These are phyloP conservation scores for Brachypalpus laphriformis DNA, from an alignment of 2,888 invertebrate genomes.

Conservation along the genomic window DNA sequence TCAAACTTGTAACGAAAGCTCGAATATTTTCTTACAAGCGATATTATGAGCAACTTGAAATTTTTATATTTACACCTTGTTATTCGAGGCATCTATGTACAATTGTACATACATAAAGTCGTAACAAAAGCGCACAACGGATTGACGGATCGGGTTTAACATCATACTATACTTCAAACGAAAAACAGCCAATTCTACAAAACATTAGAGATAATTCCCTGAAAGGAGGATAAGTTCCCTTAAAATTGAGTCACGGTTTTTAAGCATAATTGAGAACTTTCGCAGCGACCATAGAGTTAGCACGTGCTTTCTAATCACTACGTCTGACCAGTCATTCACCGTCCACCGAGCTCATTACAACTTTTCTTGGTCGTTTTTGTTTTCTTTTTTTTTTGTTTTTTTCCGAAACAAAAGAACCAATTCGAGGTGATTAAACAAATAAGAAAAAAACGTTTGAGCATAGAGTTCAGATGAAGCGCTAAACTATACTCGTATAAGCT, in stretches of 20 bases:
- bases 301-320: constrained; percentile 49
- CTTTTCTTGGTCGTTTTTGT: constrained; percentile 25
- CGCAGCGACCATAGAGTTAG: constrained; percentile 26
- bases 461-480: constrained; percentile 72
- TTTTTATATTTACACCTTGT: background rate
- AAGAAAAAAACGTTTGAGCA: constrained; percentile 32
- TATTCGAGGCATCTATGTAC: background rate
- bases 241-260: constrained; percentile 38
- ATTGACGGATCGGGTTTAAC: constrained; percentile 16
- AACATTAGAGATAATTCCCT: constrained; percentile 34
- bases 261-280: constrained; percentile 28
- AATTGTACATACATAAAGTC: background rate
- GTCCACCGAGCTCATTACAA: constrained; percentile 43
- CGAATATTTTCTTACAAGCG: background rate
- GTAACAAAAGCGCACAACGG: background rate
- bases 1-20: background rate
- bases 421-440: constrained; percentile 65
- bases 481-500: constrained; percentile 66
- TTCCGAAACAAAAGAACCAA: constrained; percentile 62
- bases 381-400: background rate
- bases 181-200: constrained; percentile 15
- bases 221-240: constrained; percentile 30
- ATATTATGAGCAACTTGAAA: background rate
- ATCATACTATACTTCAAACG: constrained; percentile 5
- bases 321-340: constrained; percentile 20